These are phyloP conservation scores for Cebidichthys violaceus DNA, from an alignment of 2,113 vertebrate genomes.

Conservation along the genomic window DNA sequence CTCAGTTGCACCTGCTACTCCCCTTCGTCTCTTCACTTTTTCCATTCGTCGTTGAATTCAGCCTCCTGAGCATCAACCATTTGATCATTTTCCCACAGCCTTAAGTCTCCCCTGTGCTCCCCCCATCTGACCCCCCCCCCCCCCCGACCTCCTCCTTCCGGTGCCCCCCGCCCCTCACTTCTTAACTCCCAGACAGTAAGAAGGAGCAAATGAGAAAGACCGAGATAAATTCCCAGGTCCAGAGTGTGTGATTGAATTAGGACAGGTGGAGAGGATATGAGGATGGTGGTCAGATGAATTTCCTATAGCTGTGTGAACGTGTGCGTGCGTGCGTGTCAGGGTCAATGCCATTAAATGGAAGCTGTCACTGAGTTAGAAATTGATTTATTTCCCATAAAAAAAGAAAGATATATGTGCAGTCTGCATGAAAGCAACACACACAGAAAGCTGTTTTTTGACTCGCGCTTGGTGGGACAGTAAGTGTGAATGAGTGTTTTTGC, in stretches of 20 bases:
- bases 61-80: not conserved
- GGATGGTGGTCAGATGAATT: constrained; percentile 36
- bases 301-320: constrained; percentile 11
- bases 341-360: constrained; percentile 42
- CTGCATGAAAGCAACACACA: constrained; percentile 15
- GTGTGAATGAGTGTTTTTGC: not conserved
- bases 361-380: constrained; percentile 50
- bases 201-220: constrained; percentile 34
- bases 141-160: constrained; percentile 33
- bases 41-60: constrained; percentile 26
- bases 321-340: constrained; percentile 19
- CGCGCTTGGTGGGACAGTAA: not conserved
- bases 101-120: constrained; percentile 28
- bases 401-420: constrained; percentile 33
- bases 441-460: not conserved
- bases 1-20: constrained; percentile 51
- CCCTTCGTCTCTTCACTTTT: constrained; percentile 21
- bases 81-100: constrained; percentile 14
- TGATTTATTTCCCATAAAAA: constrained; percentile 43
- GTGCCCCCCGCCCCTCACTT: not conserved
- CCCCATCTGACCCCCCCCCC: not conserved
- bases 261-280: constrained; percentile 32
- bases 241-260: constrained; percentile 53
- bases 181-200: constrained; percentile 26
- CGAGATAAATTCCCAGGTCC: constrained; percentile 49